Base-by-base conservation (phyloP, 2,888 invertebrate genomes). In the Ceraclea dissimilis region DNA sequence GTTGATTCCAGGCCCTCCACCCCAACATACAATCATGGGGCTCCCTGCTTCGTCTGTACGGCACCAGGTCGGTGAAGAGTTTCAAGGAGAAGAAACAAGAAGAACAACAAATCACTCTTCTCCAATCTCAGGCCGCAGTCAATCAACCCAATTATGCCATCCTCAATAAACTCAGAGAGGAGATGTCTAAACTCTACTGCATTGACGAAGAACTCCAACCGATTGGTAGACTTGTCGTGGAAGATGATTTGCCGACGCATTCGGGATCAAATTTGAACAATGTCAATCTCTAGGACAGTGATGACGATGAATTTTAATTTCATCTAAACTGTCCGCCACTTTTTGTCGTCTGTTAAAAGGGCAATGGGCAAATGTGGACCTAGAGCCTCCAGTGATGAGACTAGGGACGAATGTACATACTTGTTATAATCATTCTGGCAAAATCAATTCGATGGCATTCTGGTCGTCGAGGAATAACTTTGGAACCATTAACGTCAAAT, bases 21-120 rank as follows among this genome's bases (percentile, higher is more conserved):
- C 97, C 98, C 0, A 93, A 96, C 69, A 90, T 98, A 52, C 84
- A 83, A 21, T 93, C 89, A 1, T 97, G 97, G 94, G 97, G 97
- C 53, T 93, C 96, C 0, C 79, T 98, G 47, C 75, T 98, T 10
- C 84, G 96, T 0, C 79, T 98, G 31, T 98, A 98, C 71, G 96
- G 94, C 52, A 93, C 90, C 65, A 85, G 89, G 39, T 93, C 93
- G 2, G 88, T 92, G 17, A 93, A 93, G 71, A 90, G 88, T 59
- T 88, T 92, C 67, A 92, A 93, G 68, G 93, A 94, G 71, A 92
- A 91, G 73, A 94, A 93, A 72, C 81, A 89, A 64, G 88, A 93
- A 66, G 93, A 94, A 66, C 93, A 93, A 69, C 90, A 93, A 75
- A 93, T 94, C 55, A 94, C 94, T 0, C 80, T 91, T 33, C 74